A percentile compares a stretch with the other conserved stretches of the same genome.
These are phyloP conservation scores for Falco punctatus DNA, from an alignment of 2,113 vertebrate genomes.

Conservation along the genomic window DNA sequence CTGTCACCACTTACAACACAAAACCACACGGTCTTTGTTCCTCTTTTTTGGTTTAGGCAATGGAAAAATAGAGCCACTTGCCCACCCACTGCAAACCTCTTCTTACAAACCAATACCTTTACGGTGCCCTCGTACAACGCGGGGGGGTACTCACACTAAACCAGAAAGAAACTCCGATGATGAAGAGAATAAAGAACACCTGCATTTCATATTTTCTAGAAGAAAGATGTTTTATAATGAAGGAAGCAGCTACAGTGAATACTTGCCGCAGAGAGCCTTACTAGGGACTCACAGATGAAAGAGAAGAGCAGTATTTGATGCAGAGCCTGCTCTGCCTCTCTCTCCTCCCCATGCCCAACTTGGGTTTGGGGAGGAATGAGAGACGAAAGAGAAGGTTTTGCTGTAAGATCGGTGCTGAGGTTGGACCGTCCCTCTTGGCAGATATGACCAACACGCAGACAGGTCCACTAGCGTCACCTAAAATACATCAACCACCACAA, in stretches of 20 bases:
- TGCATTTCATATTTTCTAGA: neutral
- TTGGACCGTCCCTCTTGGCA: neutral
- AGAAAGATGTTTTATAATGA: neutral
- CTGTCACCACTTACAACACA: constrained; percentile 9
- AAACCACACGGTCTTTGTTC: constrained; percentile 58
- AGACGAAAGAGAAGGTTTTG: neutral
- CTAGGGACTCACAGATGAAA: neutral
- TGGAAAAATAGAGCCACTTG: constrained; percentile 66
- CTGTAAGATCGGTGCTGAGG: neutral
- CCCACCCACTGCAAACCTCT: neutral
- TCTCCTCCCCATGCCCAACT: neutral
- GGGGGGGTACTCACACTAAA: neutral
- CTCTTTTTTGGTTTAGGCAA: constrained; percentile 54
- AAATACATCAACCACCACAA: neutral
- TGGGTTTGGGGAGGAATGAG: neutral
- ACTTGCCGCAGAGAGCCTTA: neutral
- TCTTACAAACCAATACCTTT: neutral
- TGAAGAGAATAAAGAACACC: neutral
- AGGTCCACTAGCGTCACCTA: neutral
- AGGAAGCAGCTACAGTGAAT: neutral
- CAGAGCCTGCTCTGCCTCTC: neutral
- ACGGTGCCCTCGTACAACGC: neutral
- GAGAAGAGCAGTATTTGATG: neutral
- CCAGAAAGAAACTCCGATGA: neutral
- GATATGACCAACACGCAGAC: neutral